Evolutionary conservation across 2,888 invertebrate species (phyloP), one percentile per base, ranked within the genome.

Genomic region (Ypsolopha scabrella): DNA sequence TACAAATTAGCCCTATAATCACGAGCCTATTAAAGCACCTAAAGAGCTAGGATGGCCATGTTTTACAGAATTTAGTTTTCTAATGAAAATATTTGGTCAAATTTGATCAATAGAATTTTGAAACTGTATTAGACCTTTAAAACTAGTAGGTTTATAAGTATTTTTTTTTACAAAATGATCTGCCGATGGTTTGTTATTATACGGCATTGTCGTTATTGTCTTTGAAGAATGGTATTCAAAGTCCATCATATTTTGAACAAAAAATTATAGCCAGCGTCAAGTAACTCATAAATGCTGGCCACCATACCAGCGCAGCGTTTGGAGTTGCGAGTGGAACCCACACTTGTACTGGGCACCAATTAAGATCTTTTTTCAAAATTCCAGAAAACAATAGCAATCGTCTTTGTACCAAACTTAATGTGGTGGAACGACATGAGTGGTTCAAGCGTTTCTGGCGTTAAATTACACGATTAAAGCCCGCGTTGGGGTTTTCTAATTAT

Each of bases 1-100:
- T 77, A 80, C 81, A 81, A 83, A 82, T 82, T 81, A 80, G 71
- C 72, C 82, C 69, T 80, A 75, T 81, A 80, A 80, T 81, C 71
- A 75, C 59, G 67, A 63, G 41, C 35, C 50, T 50, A 70, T 72
- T 75, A 72, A 68, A 70, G 49, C 24, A n/a, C 49, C 37, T 47
- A 14, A 13, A 43, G 43, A 24, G 63, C 56, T 55, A 58, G 53
- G 47, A 56, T 57, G 51, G 50, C 53, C 53, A 52, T 13, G 36
- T 33, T 37, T 33, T 35, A 41, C 24, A 24, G 24, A 2, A 41
- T 41, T 41, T 1, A 41, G n/a, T 41, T 7, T 41, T 41, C 13
- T 41, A 11, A 11, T 41, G 7, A n/a, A 41, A 10, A 41, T 10
- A 38, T n/a, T 38, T 38, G 6, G 24, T 24, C 24, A 24, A 24